Percentiles rank a stretch among this genome's conserved stretches.
Conservation (phyloP, 2,888 invertebrate genomes). For the Patella ulyssiponensis region DNA sequence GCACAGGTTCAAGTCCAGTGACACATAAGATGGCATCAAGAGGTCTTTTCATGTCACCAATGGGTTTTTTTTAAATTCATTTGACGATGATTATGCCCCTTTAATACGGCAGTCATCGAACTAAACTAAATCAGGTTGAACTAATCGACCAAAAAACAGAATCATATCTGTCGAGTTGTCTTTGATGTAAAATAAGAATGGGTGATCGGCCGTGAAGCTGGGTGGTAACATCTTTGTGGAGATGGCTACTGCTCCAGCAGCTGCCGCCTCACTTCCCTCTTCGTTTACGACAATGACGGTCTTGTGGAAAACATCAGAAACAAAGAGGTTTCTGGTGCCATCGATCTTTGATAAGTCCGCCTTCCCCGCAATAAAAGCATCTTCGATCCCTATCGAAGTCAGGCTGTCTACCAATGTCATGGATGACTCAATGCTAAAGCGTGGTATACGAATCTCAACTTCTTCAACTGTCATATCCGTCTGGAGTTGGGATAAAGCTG, state of each 20-base stretch:
- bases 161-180: conserved; percentile 23
- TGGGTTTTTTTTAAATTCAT: no score
- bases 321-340: conserved; percentile 8
- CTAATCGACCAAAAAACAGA: conserved; percentile 22
- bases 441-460: not conserved
- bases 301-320: conserved; percentile 14
- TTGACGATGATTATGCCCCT: no score
- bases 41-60: no score
- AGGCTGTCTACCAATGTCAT: not conserved
- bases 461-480: not conserved
- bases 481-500: not conserved
- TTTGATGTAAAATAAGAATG: conserved; percentile 22
- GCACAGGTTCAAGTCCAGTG: no score
- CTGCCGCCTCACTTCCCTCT: conserved; percentile 20
- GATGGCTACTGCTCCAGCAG: conserved; percentile 5
- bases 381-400: conserved; percentile 2
- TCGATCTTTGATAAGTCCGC: conserved; percentile 14
- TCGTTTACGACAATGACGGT: conserved; percentile 16
- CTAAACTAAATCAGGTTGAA: not conserved
- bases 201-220: conserved; percentile 22
- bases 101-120: no score
- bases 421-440: not conserved
- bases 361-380: not conserved
- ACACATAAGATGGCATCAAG: no score
- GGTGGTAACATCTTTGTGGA: not conserved